These are phyloP conservation scores for Drosophila jambulina DNA, from an alignment of 1,140 invertebrate species.

Conservation along the genomic window DNA sequence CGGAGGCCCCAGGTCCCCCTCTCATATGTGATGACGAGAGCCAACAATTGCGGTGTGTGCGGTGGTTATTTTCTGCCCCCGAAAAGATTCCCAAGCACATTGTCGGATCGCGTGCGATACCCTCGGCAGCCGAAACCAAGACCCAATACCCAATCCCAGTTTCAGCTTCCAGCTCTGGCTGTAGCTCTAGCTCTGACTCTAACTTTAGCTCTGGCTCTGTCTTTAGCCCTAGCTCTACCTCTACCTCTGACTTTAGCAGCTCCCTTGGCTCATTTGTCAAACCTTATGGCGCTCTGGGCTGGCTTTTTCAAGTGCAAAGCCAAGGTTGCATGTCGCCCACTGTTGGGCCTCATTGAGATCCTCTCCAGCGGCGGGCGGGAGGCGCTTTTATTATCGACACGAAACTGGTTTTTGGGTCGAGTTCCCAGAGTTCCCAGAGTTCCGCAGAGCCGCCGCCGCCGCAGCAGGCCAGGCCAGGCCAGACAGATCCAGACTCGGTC, in stretches of 20 bases:
- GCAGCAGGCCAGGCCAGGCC: constrained; percentile 16
- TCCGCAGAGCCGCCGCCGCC: neutral
- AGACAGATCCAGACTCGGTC: constrained; percentile 32
- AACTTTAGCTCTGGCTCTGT: no score
- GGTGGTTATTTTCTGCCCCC: constrained; percentile 37
- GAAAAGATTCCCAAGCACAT: constrained; percentile 77
- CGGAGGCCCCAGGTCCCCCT: neutral
- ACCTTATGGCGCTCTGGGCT: constrained; percentile 43
- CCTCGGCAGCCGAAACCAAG: neutral
- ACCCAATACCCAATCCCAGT: neutral
- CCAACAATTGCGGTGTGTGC: constrained; percentile 22
- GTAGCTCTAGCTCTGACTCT: neutral
- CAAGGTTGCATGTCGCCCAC: constrained; percentile 64
- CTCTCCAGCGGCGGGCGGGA: constrained; percentile 20
- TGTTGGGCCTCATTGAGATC: neutral
- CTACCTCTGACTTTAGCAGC: neutral
- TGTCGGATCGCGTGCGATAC: constrained; percentile 70
- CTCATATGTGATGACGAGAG: constrained; percentile 24
- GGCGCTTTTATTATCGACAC: constrained; percentile 75
- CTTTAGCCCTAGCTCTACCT: neutral
- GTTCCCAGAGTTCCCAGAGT: constrained; percentile 37
- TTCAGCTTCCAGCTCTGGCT: neutral
- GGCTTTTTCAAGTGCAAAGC: constrained; percentile 75
- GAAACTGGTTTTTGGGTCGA: constrained; percentile 53
- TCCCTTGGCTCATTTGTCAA: constrained; percentile 54